Percentiles rank a stretch among this genome's conserved stretches.
These are phyloP conservation scores for Drosophila albomicans DNA, from an alignment of 1,140 invertebrate species.

Conservation along the genomic window DNA sequence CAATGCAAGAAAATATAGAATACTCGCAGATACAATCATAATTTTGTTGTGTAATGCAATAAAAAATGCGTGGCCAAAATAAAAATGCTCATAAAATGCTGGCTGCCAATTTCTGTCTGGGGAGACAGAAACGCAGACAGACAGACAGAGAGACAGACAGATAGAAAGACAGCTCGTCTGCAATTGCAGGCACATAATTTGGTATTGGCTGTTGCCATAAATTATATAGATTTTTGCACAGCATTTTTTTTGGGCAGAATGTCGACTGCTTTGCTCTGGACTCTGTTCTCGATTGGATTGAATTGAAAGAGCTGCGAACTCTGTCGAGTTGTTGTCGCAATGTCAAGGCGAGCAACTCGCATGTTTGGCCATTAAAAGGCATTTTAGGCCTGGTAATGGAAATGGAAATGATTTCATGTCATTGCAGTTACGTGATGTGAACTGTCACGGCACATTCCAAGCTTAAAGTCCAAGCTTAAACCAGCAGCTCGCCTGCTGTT, in stretches of 20 bases:
- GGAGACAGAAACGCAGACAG: background rate
- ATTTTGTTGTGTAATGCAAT: conserved; percentile 61
- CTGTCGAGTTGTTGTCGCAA: conserved; percentile 14
- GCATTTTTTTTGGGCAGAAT: conserved; percentile 27
- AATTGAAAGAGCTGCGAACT: background rate
- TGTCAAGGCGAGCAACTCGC: conserved; percentile 1
- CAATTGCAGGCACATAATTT: conserved; percentile 77
- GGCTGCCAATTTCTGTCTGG: conserved; percentile 54
- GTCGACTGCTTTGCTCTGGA: background rate
- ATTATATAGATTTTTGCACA: conserved; percentile 64
- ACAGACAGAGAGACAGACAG: background rate
- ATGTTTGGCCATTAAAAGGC: conserved; percentile 51
- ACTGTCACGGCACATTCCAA: conserved; percentile 15
- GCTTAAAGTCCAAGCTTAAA: conserved; percentile 11
- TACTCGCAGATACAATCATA: conserved; percentile 62
- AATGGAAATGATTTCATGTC: conserved; percentile 75
- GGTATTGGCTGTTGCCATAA: conserved; percentile 60
- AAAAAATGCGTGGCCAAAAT: conserved; percentile 78
- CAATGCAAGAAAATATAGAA: conserved; percentile 33
- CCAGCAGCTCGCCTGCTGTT: background rate
- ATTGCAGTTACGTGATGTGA: conserved; percentile 74
- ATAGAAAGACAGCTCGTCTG: conserved; percentile 20
- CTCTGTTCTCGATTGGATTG: background rate
- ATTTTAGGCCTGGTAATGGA: conserved; percentile 58
- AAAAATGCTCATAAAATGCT: conserved; percentile 71